Evolutionary conservation across 1,140 invertebrate species (phyloP), one percentile per base, ranked within the genome.

Genomic region (Battus philenor): DNA sequence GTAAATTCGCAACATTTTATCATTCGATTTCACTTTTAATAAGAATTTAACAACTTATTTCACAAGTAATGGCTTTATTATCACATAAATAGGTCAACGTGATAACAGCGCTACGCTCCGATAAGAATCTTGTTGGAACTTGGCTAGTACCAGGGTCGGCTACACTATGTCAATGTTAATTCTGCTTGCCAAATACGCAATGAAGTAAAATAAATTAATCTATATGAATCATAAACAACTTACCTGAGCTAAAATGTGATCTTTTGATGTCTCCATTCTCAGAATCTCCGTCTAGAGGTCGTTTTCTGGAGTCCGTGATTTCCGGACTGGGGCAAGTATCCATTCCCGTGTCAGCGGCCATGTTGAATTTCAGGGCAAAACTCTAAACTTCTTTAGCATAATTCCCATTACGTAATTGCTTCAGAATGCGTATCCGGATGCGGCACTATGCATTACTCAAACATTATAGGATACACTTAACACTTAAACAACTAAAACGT

Each of bases 231-330:
- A 48, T 47, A 47, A 52, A 58, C 41, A 41, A 86, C 85, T 89
- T 88, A 96, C 94, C 94, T 91, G 92, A 91, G 76, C 93, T 94
- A 86, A 94, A 95, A 87, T 95, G 94, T 52, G 94, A 95, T 82
- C 93, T 90, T 87, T 96, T 95, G 54, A 93, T 93, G 63, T 93
- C 91, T 61, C 93, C 93, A 89, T 94, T 94, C 84, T 95, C 94
- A 61, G 90, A 90, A 86, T 95, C 94, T 60, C 91, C 91, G 87
- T 95, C 94, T 67, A 95, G 89, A 50, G 94, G 94, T 79, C 94
- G 90, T 90, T 95, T 95, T 87, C 94, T 90, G 72, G 92, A 93
- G 88, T 93, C 92, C 74, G 90, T 89, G 77, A 92, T 92, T 87
- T 92, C 92, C 86, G 92, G 91, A 87, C 92, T 93, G 72, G 92